Conservation (phyloP, 2,113 vertebrate species). For the Microtus oregoni region DNA sequence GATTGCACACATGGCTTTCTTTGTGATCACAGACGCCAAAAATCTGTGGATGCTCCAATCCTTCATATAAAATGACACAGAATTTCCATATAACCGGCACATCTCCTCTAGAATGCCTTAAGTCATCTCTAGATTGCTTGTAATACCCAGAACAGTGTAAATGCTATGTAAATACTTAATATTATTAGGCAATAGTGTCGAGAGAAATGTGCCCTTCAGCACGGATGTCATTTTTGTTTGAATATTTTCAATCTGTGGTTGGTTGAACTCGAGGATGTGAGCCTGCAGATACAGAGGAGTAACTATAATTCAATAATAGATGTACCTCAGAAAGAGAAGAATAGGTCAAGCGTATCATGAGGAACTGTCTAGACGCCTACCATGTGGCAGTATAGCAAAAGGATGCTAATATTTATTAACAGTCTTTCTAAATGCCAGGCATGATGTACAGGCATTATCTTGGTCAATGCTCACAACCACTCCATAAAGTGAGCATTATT, state of each 20-base stretch:
- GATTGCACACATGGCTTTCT: background rate
- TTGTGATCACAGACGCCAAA: background rate
- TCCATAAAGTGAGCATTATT: background rate
- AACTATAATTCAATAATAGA: conserved; percentile 45
- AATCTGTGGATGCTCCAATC: background rate
- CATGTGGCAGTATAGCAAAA: background rate
- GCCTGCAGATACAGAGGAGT: background rate
- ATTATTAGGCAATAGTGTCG: background rate
- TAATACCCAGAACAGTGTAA: background rate
- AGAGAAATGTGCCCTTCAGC: background rate
- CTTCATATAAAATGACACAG: background rate
- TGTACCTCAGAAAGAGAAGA: conserved; percentile 3
- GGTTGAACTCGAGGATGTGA: background rate
- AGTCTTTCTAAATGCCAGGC: conserved; percentile 22
- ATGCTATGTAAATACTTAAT: background rate
- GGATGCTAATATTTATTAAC: background rate
- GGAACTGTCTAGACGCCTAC: conserved; percentile 29
- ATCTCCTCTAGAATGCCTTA: background rate
- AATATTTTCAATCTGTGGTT: background rate
- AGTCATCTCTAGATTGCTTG: background rate
- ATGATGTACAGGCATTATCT: background rate
- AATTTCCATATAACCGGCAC: background rate
- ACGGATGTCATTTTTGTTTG: background rate
- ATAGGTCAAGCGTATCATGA: conserved; percentile 23
- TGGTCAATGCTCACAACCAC: background rate